These are phyloP conservation scores for Lasioglossum morio DNA, from an alignment of 2,888 invertebrate genomes.

Conservation along the genomic window DNA sequence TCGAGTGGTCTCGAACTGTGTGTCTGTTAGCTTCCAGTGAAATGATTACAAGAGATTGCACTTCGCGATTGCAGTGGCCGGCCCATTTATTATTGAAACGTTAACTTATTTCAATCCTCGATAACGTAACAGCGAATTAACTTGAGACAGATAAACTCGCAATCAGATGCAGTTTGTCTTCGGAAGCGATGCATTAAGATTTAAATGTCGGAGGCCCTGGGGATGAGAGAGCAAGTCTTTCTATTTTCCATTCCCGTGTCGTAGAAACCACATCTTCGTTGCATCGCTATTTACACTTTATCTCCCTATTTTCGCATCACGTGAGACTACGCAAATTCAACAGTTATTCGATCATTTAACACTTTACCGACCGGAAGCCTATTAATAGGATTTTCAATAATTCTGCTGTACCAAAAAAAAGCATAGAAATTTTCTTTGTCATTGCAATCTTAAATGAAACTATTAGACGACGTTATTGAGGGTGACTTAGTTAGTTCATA, in stretches of 20 bases:
- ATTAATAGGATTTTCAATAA: no score
- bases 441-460: no score
- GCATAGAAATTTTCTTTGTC: no score
- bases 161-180: constrained; percentile 13
- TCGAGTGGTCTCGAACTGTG: neutral
- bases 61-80: constrained; percentile 5
- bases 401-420: no score
- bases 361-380: no score
- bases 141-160: neutral
- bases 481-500: no score
- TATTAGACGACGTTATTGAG: no score
- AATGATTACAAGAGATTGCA: constrained; percentile 37
- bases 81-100: constrained; percentile 21
- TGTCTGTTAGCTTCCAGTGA: constrained; percentile 10
- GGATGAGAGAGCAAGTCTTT: neutral
- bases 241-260: neutral
- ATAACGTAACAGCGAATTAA: constrained; percentile 21
- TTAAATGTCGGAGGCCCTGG: neutral
- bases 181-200: constrained; percentile 11
- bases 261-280: neutral
- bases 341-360: neutral
- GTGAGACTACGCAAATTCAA: neutral
- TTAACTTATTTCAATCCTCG: constrained; percentile 16
- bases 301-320: neutral
- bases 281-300: neutral